Base-by-base conservation (phyloP, 2,888 invertebrate genomes). In the Ichneumoninae sp. region DNA sequence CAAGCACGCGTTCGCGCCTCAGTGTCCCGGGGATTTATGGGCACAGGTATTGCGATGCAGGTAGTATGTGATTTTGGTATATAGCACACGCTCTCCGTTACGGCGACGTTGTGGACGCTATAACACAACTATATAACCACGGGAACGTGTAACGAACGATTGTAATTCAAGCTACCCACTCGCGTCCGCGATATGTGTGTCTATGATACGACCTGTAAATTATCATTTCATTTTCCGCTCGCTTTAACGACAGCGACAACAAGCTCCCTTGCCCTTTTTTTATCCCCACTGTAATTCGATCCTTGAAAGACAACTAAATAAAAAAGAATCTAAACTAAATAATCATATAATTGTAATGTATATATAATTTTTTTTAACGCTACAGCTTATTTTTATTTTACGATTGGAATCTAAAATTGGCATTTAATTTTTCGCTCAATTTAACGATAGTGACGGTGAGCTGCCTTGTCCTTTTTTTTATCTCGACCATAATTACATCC, bases 131-230 rank as follows among this genome's bases (percentile, higher is more conserved):
- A 30, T 5, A 30, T 30, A 30, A 30, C 30, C n/a, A 7, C 30
- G 36, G 16, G 33, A 33, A 36, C 66, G 71, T 75, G 36, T 22
- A 60, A 52, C 72, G 54, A 78, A 78, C 77, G 72, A 70, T 80
- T 80, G 84, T 80, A 80, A 84, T 84, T 84, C 77, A 74, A 77
- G 70, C 74, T 50, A 78, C 80, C 74, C 77, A 81, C 81, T 81
- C 65, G 69, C 69, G 72, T 77, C 77, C 74, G 54, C 50, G 22
- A 40, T 66, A 13, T 65, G 70, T 36, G 50, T 47, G 69, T 47
- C 44, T 47, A 57, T 66, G 52, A 74, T 78, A 74, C 72, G 50
- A 54, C 33, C 54, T 19, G 50, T 77, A 44, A 81, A 84, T 84
- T 74, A 81, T 81, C 77, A 57, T 77, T 74, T 74, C 44, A 47